A percentile compares a stretch with the other conserved stretches of the same genome.
Conservation (phyloP, 1,140 invertebrate genomes). For the Zophobas morio region DNA sequence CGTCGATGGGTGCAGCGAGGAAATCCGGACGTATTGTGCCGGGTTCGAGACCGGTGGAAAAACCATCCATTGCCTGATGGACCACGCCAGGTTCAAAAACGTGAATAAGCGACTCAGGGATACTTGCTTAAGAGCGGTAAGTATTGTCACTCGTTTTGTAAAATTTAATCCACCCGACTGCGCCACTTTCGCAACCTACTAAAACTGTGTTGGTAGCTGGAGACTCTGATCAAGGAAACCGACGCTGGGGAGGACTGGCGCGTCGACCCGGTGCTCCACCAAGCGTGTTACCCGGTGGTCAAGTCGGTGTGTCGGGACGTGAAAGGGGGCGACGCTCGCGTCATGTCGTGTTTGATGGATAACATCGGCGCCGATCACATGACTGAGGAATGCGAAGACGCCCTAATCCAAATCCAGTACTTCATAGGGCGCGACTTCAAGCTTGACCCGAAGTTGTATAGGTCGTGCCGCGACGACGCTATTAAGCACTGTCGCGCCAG, state of each 20-base stretch:
- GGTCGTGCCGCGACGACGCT: slow-evolving; percentile 89
- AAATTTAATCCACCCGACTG: background rate
- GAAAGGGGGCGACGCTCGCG: slow-evolving; percentile 79
- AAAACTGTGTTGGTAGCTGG: slow-evolving; percentile 72
- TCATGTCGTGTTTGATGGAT: slow-evolving; percentile 95
- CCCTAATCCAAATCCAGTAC: slow-evolving; percentile 96
- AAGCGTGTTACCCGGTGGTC: slow-evolving; percentile 89
- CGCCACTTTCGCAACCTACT: slow-evolving; percentile 1
- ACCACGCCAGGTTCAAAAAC: slow-evolving; percentile 79
- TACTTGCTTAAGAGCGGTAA: slow-evolving; percentile 79
- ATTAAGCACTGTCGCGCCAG: slow-evolving; percentile 85
- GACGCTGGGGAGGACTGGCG: slow-evolving; percentile 93
- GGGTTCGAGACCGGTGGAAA: slow-evolving; percentile 83
- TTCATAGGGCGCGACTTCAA: slow-evolving; percentile 96
- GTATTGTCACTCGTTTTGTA: slow-evolving; percentile 50
- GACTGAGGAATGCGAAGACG: slow-evolving; percentile 90
- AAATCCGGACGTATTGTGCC: slow-evolving; percentile 82
- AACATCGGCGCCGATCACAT: slow-evolving; percentile 89
- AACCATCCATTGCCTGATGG: slow-evolving; percentile 97
- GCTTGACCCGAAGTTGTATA: slow-evolving; percentile 90
- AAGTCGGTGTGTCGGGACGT: slow-evolving; percentile 79
- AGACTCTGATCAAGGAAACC: slow-evolving; percentile 83
- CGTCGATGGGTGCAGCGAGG: slow-evolving; percentile 88
- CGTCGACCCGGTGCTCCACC: slow-evolving; percentile 89
- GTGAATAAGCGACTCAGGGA: slow-evolving; percentile 75